phyloP scores from a whole-genome alignment of 2,888 invertebrate genomes.

The Drosophila pseudotalamancana region DNA sequence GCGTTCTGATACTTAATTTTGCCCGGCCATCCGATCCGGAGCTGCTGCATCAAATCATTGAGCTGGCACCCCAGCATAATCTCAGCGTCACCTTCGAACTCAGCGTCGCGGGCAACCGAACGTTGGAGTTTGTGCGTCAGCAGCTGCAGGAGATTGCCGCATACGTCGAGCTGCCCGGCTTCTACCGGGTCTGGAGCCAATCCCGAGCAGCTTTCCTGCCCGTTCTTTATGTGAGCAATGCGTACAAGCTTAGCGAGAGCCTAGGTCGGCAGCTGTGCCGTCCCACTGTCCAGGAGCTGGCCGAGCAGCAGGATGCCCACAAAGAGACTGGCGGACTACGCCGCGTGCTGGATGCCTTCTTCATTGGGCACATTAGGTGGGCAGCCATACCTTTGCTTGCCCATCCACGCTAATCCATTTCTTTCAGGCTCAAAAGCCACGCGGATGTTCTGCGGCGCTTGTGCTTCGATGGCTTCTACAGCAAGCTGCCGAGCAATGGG shows the following conservation, averaged over 20 bases:
- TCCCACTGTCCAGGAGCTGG: conserved; percentile 9
- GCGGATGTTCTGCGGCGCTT: conserved; percentile 85
- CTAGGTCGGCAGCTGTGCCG: conserved; percentile 74
- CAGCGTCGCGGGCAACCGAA: conserved; percentile 86
- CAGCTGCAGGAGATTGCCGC: conserved; percentile 81
- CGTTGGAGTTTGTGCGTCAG: conserved; percentile 84
- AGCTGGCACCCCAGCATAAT: conserved; percentile 84
- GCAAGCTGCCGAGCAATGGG: conserved; percentile 88
- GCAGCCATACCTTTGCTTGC: background rate
- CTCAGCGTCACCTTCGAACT: conserved; percentile 87
- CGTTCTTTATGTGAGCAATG: conserved; percentile 88
- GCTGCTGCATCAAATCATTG: conserved; percentile 83
- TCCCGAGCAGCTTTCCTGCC: conserved; percentile 84
- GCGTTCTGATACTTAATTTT: conserved; percentile 87
- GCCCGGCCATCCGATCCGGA: conserved; percentile 72
- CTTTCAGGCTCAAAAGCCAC: conserved; percentile 83
- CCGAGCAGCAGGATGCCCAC: background rate
- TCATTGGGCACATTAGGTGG: conserved; percentile 85
- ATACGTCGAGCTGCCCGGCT: conserved; percentile 67
- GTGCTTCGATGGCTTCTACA: conserved; percentile 87
- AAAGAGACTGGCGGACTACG: conserved; percentile 82
- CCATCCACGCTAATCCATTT: background rate
- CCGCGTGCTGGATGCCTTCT: conserved; percentile 86
- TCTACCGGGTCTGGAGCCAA: conserved; percentile 82
- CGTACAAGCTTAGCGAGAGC: conserved; percentile 85